phyloP scores from a whole-genome alignment of 1,140 invertebrate genomes.

The Grapholita molesta region DNA sequence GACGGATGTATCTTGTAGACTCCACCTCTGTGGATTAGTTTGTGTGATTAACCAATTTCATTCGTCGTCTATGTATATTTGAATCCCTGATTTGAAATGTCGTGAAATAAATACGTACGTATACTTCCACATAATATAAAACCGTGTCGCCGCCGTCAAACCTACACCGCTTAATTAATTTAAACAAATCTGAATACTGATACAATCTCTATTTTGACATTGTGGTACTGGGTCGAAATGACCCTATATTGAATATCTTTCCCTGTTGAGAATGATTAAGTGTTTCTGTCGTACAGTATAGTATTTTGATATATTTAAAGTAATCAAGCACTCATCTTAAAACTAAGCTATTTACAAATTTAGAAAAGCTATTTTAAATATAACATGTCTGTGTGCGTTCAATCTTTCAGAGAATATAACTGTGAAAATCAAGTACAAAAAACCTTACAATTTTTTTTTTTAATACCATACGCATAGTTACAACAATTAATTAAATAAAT shows the following conservation, averaged over 20 bases:
- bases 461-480: too few species aligned
- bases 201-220: neutral
- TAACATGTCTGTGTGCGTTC: neutral
- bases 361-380: constrained; percentile 7
- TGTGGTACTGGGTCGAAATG: neutral
- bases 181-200: neutral
- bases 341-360: constrained; percentile 14
- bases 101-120: neutral
- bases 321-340: neutral
- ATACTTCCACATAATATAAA: neutral
- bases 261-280: neutral
- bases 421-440: too few species aligned
- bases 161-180: neutral
- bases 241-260: neutral
- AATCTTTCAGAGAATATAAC: neutral
- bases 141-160: constrained; percentile 5
- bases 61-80: too few species aligned
- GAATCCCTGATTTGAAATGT: too few species aligned
- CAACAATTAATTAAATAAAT: too few species aligned
- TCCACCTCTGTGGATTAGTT: too few species aligned
- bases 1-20: too few species aligned
- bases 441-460: too few species aligned
- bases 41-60: too few species aligned
- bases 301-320: neutral
- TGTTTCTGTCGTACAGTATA: neutral